These are phyloP conservation scores for Phallusia fumigata DNA, from an alignment of 23 tunicate species.

Conservation along the genomic window DNA sequence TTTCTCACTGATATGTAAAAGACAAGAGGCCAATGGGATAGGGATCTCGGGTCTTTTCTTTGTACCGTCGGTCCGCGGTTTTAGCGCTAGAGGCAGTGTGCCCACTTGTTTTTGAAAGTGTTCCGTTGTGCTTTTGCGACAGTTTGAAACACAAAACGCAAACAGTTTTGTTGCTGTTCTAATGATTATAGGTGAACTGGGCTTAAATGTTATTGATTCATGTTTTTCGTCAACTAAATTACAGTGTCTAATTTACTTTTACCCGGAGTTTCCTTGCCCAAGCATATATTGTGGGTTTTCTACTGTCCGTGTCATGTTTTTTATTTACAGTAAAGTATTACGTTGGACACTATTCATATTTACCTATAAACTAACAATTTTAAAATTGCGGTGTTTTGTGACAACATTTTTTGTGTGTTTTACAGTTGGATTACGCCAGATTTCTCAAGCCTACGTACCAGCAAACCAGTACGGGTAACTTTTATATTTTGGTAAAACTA, in stretches of 20 bases:
- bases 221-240: too few species aligned
- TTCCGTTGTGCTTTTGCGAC: conserved; percentile 2
- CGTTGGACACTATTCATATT: too few species aligned
- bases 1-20: not conserved
- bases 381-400: too few species aligned
- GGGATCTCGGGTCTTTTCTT: not conserved
- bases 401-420: not conserved
- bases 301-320: too few species aligned
- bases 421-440: conserved; percentile 41
- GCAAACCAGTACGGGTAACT: conserved; percentile 42
- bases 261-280: too few species aligned
- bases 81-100: not conserved
- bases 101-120: not conserved
- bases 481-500: not conserved
- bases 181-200: too few species aligned
- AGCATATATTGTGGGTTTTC: too few species aligned
- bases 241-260: too few species aligned
- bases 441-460: conserved; percentile 43
- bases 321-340: too few species aligned
- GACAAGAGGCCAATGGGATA: not conserved
- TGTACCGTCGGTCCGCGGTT: not conserved
- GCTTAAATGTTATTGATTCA: too few species aligned
- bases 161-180: too few species aligned
- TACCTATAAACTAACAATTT: too few species aligned
- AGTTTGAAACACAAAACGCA: not conserved